Evolutionary conservation across 1,140 invertebrate species (phyloP).

Genomic region (Conus ventricosus): DNA sequence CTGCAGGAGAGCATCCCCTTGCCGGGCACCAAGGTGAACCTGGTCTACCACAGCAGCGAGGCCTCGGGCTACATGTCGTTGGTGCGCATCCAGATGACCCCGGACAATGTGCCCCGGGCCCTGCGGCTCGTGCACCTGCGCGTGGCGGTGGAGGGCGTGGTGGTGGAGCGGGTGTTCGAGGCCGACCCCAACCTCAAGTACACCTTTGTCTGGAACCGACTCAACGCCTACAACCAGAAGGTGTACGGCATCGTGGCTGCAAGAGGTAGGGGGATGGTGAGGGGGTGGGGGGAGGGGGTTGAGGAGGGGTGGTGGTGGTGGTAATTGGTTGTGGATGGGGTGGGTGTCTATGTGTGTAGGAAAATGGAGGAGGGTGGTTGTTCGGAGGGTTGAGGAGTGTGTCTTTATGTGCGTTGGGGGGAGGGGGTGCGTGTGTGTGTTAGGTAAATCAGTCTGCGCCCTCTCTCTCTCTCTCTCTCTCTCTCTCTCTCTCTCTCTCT

Average conservation of each 20-base stretch:
- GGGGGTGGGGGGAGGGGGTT: constrained; percentile 58
- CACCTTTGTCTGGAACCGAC: constrained; percentile 97
- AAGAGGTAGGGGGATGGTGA: constrained; percentile 62
- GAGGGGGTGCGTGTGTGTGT: background rate
- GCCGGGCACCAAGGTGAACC: constrained; percentile 91
- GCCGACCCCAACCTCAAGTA: constrained; percentile 95
- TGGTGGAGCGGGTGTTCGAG: constrained; percentile 94
- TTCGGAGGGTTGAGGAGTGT: background rate
- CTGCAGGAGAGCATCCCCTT: constrained; percentile 95
- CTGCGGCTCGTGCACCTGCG: constrained; percentile 90
- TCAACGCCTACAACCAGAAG: constrained; percentile 98
- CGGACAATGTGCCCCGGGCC: constrained; percentile 84
- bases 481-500: too few species aligned
- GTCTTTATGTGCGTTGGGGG: background rate
- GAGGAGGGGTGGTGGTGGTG: constrained; percentile 12
- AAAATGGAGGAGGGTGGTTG: too few species aligned
- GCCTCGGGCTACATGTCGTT: constrained; percentile 93
- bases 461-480: too few species aligned
- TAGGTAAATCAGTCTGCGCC: too few species aligned
- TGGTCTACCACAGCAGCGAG: constrained; percentile 95
- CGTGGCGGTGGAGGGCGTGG: constrained; percentile 92
- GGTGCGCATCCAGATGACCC: constrained; percentile 92
- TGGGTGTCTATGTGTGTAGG: too few species aligned
- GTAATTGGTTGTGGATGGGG: too few species aligned
- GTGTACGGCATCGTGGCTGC: constrained; percentile 80